Conservation (phyloP, 2,888 invertebrate genomes). For the Oegoconia quadripuncta region DNA sequence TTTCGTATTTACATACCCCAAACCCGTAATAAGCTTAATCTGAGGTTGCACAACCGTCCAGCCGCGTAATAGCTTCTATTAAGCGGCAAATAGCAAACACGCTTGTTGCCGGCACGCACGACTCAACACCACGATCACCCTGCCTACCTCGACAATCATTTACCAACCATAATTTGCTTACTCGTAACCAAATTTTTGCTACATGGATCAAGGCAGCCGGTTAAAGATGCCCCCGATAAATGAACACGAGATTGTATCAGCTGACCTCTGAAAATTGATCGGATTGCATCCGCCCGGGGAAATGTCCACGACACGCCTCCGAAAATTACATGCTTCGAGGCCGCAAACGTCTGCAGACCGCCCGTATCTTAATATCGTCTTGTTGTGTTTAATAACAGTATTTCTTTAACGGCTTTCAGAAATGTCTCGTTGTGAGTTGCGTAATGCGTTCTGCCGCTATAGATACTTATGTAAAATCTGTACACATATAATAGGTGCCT, state of each 20-base stretch:
- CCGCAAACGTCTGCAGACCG: slow-evolving; percentile 4
- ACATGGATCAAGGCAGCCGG: slow-evolving; percentile 47
- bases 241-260: slow-evolving; percentile 42
- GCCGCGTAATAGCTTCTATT: slow-evolving; percentile 29
- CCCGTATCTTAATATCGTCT: slow-evolving; percentile 11
- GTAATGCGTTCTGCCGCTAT: no score
- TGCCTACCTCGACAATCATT: background rate
- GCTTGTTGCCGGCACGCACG: slow-evolving; percentile 22
- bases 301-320: slow-evolving; percentile 43
- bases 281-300: slow-evolving; percentile 41
- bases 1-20: slow-evolving; percentile 26
- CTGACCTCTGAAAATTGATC: slow-evolving; percentile 57
- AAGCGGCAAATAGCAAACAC: slow-evolving; percentile 27
- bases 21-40: slow-evolving; percentile 28
- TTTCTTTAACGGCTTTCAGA: background rate
- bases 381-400: slow-evolving; percentile 11
- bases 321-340: slow-evolving; percentile 42
- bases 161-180: background rate
- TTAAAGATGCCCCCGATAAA: slow-evolving; percentile 56
- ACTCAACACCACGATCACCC: slow-evolving; percentile 4
- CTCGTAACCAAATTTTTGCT: slow-evolving; percentile 39
- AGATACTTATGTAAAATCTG: no score
- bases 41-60: slow-evolving; percentile 39
- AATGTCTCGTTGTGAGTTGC: no score
- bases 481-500: no score